A percentile compares a stretch with the other conserved stretches of the same genome.
These are phyloP conservation scores for Sanderia malayensis DNA, from an alignment of 30 jellyfish, hydroid and myxozoan species.

Conservation along the genomic window DNA sequence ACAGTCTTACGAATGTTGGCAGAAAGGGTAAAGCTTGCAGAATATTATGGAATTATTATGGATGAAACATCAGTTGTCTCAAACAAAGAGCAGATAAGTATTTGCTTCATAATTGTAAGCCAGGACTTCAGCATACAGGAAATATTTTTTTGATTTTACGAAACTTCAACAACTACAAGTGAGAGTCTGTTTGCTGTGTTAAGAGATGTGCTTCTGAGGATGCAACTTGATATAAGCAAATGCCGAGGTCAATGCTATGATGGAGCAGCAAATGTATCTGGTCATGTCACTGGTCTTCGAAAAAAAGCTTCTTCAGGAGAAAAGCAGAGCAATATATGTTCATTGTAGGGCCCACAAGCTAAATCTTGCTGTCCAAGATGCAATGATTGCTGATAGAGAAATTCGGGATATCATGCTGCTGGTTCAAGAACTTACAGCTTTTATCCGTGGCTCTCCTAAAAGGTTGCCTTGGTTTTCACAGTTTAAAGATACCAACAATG, in stretches of 20 bases:
- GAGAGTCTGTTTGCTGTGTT: conserved; percentile 10
- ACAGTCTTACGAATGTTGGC: conserved; percentile 31
- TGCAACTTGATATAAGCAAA: conserved; percentile 30
- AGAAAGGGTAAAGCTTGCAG: conserved; percentile 53
- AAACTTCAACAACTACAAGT: conserved; percentile 30
- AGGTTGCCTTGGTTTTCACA: too few relatives aligned
- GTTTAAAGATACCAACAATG: too few relatives aligned
- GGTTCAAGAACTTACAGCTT: too few relatives aligned
- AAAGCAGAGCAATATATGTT: conserved; percentile 35
- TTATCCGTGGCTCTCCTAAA: too few relatives aligned
- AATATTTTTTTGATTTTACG: conserved; percentile 34
- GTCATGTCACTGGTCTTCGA: conserved; percentile 51
- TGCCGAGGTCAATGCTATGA: conserved; percentile 52
- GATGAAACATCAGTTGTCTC: conserved; percentile 53
- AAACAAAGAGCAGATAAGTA: conserved; percentile 41
- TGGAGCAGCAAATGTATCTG: conserved; percentile 45
- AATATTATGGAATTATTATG: conserved; percentile 35
- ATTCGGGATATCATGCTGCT: too few relatives aligned
- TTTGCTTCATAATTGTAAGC: conserved; percentile 30
- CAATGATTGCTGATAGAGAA: too few relatives aligned
- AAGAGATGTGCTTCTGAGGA: conserved; percentile 42
- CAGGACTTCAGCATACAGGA: conserved; percentile 33
- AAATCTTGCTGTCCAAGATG: too few relatives aligned
- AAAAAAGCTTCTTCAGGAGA: conserved; percentile 28
- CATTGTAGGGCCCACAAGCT: too few relatives aligned